Conservation (phyloP, 1,140 invertebrate species). For the Panonychus citri region DNA sequence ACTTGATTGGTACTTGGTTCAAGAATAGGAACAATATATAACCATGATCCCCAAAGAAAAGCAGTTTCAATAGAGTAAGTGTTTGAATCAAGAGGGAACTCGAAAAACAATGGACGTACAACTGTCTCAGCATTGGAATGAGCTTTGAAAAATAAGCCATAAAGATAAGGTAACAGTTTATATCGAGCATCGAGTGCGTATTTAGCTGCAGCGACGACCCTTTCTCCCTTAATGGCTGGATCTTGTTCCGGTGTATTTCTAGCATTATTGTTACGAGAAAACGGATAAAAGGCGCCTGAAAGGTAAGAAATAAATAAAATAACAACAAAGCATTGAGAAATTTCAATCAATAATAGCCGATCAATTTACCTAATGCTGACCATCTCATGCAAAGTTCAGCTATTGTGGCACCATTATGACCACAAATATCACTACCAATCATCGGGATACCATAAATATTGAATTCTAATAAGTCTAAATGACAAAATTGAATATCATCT, state of each 20-base stretch:
- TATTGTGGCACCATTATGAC: constrained; percentile 18
- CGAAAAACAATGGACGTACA: constrained; percentile 8
- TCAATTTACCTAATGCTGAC: constrained; percentile 20
- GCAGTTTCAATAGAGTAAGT: constrained; percentile 49
- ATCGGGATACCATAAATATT: constrained; percentile 42
- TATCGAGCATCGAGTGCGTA: constrained; percentile 42
- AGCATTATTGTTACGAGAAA: constrained; percentile 61
- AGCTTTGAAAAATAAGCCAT: constrained; percentile 20
- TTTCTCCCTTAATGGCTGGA: constrained; percentile 28
- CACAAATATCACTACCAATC: constrained; percentile 25
- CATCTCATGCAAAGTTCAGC: constrained; percentile 45
- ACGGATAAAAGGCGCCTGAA: constrained; percentile 27
- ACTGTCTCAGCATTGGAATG: not conserved
- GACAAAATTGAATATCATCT: too few relatives aligned
- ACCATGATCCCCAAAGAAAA: constrained; percentile 24
- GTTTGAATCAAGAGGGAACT: constrained; percentile 29
- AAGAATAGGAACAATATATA: constrained; percentile 24
- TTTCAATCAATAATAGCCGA: not conserved
- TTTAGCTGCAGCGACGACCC: constrained; percentile 37
- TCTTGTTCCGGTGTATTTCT: constrained; percentile 33
- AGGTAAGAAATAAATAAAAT: not conserved
- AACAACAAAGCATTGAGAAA: not conserved
- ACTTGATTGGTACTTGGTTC: constrained; percentile 21
- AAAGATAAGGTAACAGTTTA: constrained; percentile 47
- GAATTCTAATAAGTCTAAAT: constrained; percentile 37